Evolutionary conservation across 2,888 invertebrate genomes (phyloP).

Genomic region (Scaptomyza flava): DNA sequence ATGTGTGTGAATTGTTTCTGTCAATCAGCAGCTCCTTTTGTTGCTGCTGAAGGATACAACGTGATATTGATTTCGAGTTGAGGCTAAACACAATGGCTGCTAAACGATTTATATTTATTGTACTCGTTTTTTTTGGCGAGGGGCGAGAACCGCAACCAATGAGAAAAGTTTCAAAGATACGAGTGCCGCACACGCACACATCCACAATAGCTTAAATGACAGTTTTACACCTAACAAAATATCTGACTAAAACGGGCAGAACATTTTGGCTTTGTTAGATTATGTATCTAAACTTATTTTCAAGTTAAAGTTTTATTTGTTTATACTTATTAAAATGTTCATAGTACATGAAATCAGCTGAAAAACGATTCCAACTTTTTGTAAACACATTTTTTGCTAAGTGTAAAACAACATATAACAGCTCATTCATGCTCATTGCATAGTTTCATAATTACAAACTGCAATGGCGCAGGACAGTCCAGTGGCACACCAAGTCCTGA

Average conservation of each 20-base stretch:
- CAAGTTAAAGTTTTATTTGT: too few relatives aligned
- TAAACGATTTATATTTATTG: not conserved
- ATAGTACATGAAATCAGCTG: too few relatives aligned
- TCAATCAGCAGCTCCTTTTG: conserved; percentile 79
- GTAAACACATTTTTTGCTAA: not conserved
- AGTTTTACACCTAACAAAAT: conserved; percentile 21
- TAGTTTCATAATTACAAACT: conserved; percentile 74
- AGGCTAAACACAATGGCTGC: conserved; percentile 61
- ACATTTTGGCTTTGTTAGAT: too few relatives aligned
- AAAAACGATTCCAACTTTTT: too few relatives aligned
- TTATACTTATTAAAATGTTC: too few relatives aligned
- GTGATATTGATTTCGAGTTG: conserved; percentile 77
- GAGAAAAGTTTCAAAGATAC: conserved; percentile 72
- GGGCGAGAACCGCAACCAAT: conserved; percentile 58
- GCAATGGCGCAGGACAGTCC: conserved; percentile 61
- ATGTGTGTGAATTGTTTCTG: conserved; percentile 73
- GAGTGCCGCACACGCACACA: conserved; percentile 25
- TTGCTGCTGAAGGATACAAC: conserved; percentile 78
- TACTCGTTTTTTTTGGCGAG: conserved; percentile 20
- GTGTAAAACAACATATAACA: conserved; percentile 11
- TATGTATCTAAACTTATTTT: not conserved
- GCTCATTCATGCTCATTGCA: conserved; percentile 36
- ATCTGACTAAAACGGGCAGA: not conserved
- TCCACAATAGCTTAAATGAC: conserved; percentile 32
- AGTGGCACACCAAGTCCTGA: conserved; percentile 35